These are phyloP conservation scores for Halcyon leucocephala DNA, from an alignment of 2,797 vertebrate species.

Conservation along the genomic window DNA sequence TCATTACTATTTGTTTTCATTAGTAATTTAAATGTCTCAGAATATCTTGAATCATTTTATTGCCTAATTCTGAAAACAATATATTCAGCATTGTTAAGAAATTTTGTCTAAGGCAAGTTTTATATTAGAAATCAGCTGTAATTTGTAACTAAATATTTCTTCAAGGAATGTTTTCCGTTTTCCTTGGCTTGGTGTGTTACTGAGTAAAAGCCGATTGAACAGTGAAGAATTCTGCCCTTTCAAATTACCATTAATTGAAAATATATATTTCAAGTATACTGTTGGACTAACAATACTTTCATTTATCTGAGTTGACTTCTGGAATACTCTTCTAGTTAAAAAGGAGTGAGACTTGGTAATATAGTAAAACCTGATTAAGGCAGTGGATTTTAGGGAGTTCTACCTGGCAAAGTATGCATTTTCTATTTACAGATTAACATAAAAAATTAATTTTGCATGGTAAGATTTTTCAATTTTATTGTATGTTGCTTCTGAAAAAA, in stretches of 20 bases:
- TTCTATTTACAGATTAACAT: not conserved
- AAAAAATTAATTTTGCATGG: not conserved
- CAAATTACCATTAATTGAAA: not conserved
- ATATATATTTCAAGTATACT: not conserved
- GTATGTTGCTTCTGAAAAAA: not conserved
- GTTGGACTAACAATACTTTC: not conserved
- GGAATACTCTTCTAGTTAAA: not conserved
- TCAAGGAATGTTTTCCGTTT: not conserved
- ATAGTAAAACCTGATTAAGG: not conserved
- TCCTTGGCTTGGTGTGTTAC: not conserved
- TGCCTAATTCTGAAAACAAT: not conserved
- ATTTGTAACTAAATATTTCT: not conserved
- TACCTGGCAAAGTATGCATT: not conserved
- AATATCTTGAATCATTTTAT: not conserved
- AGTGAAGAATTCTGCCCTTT: not conserved
- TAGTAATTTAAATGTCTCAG: not conserved
- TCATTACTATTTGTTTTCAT: not conserved
- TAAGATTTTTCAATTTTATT: not conserved
- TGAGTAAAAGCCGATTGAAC: not conserved
- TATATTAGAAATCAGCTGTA: not conserved
- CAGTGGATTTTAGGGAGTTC: not conserved
- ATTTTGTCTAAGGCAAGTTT: not conserved
- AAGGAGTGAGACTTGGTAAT: not conserved
- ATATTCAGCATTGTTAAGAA: not conserved
- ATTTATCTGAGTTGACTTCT: not conserved